These are phyloP conservation scores for Callorhinus ursinus DNA, from an alignment of 2,113 vertebrate species.

Conservation along the genomic window DNA sequence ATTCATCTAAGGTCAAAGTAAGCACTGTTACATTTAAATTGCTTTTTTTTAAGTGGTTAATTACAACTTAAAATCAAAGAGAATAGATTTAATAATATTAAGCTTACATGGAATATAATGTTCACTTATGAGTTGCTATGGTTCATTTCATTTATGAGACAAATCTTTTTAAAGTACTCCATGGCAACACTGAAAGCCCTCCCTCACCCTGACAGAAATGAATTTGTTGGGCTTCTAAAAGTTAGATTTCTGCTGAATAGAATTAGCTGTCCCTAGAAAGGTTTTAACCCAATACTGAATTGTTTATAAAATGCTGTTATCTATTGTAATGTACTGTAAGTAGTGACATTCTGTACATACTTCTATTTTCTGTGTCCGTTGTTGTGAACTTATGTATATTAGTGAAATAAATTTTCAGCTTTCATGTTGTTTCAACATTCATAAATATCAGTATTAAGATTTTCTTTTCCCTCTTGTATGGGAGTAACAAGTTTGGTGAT, in stretches of 20 bases:
- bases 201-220: neutral
- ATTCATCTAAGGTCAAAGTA: neutral
- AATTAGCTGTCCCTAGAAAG: neutral
- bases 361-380: constrained; percentile 81
- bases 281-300: neutral
- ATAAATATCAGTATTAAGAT: neutral
- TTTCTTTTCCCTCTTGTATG: neutral
- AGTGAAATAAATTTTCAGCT: constrained; percentile 84
- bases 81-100: neutral
- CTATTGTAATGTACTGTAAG: constrained; percentile 74
- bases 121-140: neutral
- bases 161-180: neutral
- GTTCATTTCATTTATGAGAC: neutral
- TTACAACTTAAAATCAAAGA: neutral
- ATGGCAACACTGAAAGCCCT: neutral
- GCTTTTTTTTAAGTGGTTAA: neutral
- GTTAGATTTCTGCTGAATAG: neutral
- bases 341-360: constrained; percentile 83
- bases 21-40: neutral
- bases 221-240: neutral
- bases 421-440: constrained; percentile 65
- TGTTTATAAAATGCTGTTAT: constrained; percentile 43
- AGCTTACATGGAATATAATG: neutral
- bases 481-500: neutral
- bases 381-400: constrained; percentile 84